Percentiles rank a stretch among this genome's conserved stretches.
These are phyloP conservation scores for Prenolepis imparis DNA, from an alignment of 2,888 invertebrate species.

Conservation along the genomic window DNA sequence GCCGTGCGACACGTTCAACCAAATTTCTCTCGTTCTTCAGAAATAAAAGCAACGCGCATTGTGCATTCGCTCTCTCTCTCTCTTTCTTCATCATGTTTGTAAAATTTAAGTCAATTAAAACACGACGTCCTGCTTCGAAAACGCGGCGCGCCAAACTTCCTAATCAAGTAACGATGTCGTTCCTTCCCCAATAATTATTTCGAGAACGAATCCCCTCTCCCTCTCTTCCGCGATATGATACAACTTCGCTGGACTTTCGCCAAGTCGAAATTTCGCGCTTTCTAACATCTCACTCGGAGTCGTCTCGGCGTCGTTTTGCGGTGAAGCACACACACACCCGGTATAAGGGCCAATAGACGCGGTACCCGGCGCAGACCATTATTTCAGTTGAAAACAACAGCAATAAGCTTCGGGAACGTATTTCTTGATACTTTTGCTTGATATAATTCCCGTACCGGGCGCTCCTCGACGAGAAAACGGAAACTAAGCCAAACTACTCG, in stretches of 20 bases:
- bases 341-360: conserved; percentile 53
- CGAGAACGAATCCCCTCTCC: conserved; percentile 22
- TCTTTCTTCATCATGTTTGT: conserved; percentile 4
- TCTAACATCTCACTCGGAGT: conserved; percentile 39
- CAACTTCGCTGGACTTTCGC: conserved; percentile 47
- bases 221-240: conserved; percentile 23
- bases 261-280: conserved; percentile 46
- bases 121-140: conserved; percentile 23
- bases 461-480: conserved; percentile 64
- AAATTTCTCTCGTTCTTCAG: conserved; percentile 43
- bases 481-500: conserved; percentile 82
- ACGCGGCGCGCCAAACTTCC: conserved; percentile 27
- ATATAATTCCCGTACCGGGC: conserved; percentile 78
- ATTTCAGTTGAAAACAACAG: conserved; percentile 83
- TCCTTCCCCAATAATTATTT: conserved; percentile 52
- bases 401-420: conserved; percentile 81
- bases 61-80: not conserved
- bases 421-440: conserved; percentile 81
- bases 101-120: conserved; percentile 38
- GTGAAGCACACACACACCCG: conserved; percentile 46
- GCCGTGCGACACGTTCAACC: conserved; percentile 30
- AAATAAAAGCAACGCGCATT: not conserved
- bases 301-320: conserved; percentile 28
- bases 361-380: conserved; percentile 68
- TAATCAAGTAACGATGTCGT: conserved; percentile 38